phyloP scores from a whole-genome alignment of 1,140 invertebrate species.

The Contarinia nasturtii region DNA sequence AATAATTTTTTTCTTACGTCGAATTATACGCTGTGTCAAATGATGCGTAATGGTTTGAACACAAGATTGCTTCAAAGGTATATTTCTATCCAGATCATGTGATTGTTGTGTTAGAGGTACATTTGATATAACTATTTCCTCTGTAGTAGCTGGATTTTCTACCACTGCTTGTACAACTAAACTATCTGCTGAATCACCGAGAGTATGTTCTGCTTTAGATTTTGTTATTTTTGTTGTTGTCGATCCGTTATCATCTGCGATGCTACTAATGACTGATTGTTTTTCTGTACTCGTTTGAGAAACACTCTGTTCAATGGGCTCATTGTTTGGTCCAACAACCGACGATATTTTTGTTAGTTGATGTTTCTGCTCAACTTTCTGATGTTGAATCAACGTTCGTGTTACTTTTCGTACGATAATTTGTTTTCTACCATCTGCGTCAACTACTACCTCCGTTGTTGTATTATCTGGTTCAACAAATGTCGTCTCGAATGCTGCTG shows the following conservation, averaged over 20 bases:
- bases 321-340: conserved; percentile 34
- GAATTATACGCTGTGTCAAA: conserved; percentile 52
- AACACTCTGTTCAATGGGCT: not conserved
- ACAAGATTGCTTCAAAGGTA: conserved; percentile 32
- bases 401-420: conserved; percentile 54
- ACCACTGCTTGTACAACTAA: conserved; percentile 32
- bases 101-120: conserved; percentile 15
- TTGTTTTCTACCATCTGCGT: conserved; percentile 58
- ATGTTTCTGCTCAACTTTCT: not conserved
- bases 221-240: conserved; percentile 15
- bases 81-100: conserved; percentile 13
- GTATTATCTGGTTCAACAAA: conserved; percentile 57
- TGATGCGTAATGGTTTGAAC: conserved; percentile 59
- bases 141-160: conserved; percentile 25
- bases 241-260: conserved; percentile 10
- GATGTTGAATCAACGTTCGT: conserved; percentile 21
- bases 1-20: conserved; percentile 52
- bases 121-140: conserved; percentile 10
- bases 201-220: conserved; percentile 16
- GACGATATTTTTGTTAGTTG: conserved; percentile 27
- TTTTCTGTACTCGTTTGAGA: conserved; percentile 16
- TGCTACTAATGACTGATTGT: conserved; percentile 13
- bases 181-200: conserved; percentile 30
- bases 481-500: conserved; percentile 53
- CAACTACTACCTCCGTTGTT: conserved; percentile 54